Conservation (phyloP, 2,888 invertebrate genomes). For the Smittia aterrima region DNA sequence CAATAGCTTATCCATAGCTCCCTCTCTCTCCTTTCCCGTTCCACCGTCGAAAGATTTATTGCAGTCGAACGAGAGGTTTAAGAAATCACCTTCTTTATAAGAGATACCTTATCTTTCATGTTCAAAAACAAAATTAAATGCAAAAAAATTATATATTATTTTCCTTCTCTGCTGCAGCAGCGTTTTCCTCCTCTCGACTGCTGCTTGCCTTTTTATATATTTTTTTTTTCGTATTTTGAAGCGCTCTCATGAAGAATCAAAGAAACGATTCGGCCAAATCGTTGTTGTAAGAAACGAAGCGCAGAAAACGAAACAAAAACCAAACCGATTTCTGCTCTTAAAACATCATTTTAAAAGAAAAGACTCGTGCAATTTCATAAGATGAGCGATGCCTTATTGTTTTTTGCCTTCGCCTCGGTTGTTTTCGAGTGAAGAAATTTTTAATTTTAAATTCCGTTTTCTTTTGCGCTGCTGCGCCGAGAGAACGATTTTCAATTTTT, state of each 20-base stretch:
- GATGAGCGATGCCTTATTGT: conserved; percentile 33
- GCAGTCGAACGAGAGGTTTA: conserved; percentile 33
- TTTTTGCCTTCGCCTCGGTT: conserved; percentile 18
- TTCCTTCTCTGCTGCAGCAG: conserved; percentile 23
- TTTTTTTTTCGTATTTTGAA: not conserved
- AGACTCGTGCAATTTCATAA: conserved; percentile 37
- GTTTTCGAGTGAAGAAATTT: conserved; percentile 11
- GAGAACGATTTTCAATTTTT: conserved; percentile 22
- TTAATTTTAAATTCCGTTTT: conserved; percentile 36
- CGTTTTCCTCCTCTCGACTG: conserved; percentile 1
- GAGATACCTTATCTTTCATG: conserved; percentile 40
- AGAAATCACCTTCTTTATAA: conserved; percentile 27
- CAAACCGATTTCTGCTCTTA: conserved; percentile 26
- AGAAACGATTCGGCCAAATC: conserved; percentile 23
- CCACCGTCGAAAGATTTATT: conserved; percentile 38
- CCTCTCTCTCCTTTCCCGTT: not conserved
- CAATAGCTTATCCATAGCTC: too few relatives aligned
- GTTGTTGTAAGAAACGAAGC: conserved; percentile 17
- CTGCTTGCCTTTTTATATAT: not conserved
- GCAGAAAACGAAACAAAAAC: conserved; percentile 10
- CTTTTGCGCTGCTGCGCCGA: conserved; percentile 1
- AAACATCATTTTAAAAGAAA: conserved; percentile 35
- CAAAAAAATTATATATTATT: conserved; percentile 42
- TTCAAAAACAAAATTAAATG: conserved; percentile 41
- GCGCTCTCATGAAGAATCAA: conserved; percentile 40